Conservation (phyloP, 2,888 invertebrate genomes). For the Chrysina gloriosa region DNA sequence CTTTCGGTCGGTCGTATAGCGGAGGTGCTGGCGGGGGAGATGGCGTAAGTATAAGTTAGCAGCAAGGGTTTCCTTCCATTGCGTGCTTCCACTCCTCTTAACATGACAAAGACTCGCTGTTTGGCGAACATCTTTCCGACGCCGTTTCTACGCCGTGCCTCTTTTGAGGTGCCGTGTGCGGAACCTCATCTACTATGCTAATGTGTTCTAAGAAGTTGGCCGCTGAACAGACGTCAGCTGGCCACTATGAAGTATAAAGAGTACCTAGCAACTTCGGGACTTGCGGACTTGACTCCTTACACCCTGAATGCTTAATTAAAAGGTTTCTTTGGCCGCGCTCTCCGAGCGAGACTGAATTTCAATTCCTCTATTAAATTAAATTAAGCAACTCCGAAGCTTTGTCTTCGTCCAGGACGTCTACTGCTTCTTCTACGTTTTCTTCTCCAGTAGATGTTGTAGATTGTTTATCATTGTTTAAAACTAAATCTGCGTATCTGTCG, state of each 20-base stretch:
- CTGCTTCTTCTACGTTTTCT: conserved; percentile 23
- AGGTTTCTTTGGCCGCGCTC: conserved; percentile 41
- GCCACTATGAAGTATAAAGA: conserved; percentile 71
- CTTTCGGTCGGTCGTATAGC: neutral
- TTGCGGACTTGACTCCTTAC: conserved; percentile 52
- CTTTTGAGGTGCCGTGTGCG: conserved; percentile 42
- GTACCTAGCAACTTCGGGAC: conserved; percentile 56
- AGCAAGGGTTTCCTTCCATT: conserved; percentile 26
- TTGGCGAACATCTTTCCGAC: conserved; percentile 31
- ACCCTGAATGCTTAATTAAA: conserved; percentile 58
- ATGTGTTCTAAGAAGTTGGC: conserved; percentile 63
- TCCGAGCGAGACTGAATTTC: conserved; percentile 38
- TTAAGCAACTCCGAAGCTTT: conserved; percentile 35
- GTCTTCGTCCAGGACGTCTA: conserved; percentile 26
- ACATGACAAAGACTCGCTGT: conserved; percentile 37
- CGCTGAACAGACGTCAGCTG: conserved; percentile 66
- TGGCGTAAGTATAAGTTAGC: conserved; percentile 30
- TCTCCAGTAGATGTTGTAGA: neutral
- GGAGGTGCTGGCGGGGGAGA: conserved; percentile 2
- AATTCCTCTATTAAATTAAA: conserved; percentile 44
- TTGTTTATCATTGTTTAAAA: neutral
- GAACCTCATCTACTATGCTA: conserved; percentile 65
- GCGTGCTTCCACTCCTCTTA: conserved; percentile 36
- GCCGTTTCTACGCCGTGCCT: conserved; percentile 32
- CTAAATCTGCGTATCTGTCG: too few relatives aligned